Evolutionary conservation across 35 echinoderm and acorn worm genomes (phyloP).

Genomic region (Apostichopus japonicus): DNA sequence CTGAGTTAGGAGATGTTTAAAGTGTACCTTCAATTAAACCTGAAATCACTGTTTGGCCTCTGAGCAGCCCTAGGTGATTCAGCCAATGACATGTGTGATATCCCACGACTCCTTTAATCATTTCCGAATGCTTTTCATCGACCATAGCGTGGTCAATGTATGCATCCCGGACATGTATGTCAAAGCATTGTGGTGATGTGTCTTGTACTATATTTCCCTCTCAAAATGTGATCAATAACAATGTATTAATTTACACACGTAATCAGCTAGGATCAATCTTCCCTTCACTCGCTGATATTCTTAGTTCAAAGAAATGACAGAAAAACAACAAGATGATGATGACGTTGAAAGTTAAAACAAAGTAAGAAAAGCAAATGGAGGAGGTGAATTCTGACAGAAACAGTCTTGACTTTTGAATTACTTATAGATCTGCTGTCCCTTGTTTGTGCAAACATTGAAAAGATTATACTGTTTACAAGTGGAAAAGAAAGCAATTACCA

Average conservation of each 20-base stretch:
- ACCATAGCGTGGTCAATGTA: neutral
- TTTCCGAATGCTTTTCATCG: neutral
- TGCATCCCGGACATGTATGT: neutral
- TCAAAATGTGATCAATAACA: slow-evolving; percentile 28
- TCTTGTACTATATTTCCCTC: neutral
- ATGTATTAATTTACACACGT: slow-evolving; percentile 40
- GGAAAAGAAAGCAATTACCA: too few species aligned
- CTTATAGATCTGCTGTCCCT: too few species aligned
- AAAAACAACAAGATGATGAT: too few species aligned
- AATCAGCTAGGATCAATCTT: slow-evolving; percentile 28
- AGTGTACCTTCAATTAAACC: too few species aligned
- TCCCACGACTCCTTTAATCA: neutral
- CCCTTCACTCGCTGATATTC: neutral
- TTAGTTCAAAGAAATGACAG: neutral
- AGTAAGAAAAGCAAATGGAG: too few species aligned
- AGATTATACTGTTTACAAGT: too few species aligned
- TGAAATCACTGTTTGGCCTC: neutral
- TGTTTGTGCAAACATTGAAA: too few species aligned
- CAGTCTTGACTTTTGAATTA: too few species aligned
- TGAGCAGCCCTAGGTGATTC: neutral
- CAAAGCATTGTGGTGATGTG: neutral
- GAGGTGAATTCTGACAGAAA: too few species aligned
- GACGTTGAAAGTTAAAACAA: too few species aligned
- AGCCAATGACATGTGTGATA: neutral
- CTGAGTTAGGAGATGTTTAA: too few species aligned